Evolutionary conservation across 2,797 vertebrate species (phyloP).

Genomic region (Champsocephalus esox): DNA sequence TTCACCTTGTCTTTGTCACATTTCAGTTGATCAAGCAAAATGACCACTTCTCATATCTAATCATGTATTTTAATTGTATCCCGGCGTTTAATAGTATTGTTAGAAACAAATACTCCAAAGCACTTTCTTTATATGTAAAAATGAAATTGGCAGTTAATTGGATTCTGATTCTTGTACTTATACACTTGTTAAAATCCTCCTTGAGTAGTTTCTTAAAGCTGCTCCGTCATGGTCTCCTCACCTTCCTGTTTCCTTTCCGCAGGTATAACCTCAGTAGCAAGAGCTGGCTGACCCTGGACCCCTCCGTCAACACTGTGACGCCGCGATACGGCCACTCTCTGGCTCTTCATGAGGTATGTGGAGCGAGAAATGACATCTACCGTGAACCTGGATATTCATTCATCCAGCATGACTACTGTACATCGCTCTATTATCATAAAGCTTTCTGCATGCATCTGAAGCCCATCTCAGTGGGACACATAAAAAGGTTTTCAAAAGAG

Average conservation of each 20-base stretch:
- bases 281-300: constrained; percentile 90
- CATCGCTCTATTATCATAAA: not conserved
- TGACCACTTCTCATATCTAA: too few species aligned
- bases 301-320: constrained; percentile 88
- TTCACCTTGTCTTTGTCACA: too few species aligned
- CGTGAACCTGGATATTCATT: not conserved
- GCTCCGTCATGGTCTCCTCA: not conserved
- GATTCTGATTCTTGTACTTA: too few species aligned
- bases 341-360: constrained; percentile 88
- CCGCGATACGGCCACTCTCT: constrained; percentile 95
- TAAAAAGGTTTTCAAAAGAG: not conserved
- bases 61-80: too few species aligned
- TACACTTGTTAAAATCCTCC: not conserved
- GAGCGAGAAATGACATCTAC: not conserved
- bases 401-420: not conserved
- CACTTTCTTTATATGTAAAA: too few species aligned
- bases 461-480: not conserved
- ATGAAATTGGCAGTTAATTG: too few species aligned
- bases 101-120: too few species aligned
- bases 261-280: constrained; percentile 91
- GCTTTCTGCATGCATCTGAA: not conserved
- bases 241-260: not conserved
- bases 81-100: too few species aligned
- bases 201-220: not conserved
- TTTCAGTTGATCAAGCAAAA: too few species aligned